Evolutionary conservation across 2,113 vertebrate species (phyloP).

Genomic region (Anoplopoma fimbria): DNA sequence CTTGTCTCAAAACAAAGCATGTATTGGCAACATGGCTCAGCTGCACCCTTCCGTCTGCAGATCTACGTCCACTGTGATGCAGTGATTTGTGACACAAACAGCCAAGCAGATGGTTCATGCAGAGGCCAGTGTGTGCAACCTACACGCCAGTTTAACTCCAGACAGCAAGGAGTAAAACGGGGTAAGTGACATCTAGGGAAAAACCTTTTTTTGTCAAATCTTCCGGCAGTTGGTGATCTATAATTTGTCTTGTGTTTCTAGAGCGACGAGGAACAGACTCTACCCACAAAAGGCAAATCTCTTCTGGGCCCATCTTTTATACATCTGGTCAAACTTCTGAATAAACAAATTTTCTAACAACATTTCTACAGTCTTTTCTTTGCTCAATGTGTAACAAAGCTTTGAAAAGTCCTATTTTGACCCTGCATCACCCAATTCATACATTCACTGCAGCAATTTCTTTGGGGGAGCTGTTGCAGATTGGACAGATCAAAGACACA

Average conservation of each 20-base stretch:
- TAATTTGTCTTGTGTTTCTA: conserved; percentile 20
- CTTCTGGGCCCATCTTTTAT: conserved; percentile 65
- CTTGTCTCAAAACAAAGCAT: accelerated
- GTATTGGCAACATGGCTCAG: accelerated
- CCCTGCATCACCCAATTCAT: not conserved
- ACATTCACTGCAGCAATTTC: not conserved
- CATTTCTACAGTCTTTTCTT: not conserved
- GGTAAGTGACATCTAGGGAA: conserved; percentile 1
- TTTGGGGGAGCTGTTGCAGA: not conserved
- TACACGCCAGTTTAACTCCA: not conserved
- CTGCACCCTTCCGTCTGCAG: conserved; percentile 47
- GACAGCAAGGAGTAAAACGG: conserved; percentile 22
- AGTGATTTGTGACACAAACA: conserved; percentile 76
- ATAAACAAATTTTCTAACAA: conserved; percentile 57
- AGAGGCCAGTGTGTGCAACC: conserved; percentile 65
- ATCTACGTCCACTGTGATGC: conserved; percentile 82
- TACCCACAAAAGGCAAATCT: conserved; percentile 28
- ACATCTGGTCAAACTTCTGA: not conserved
- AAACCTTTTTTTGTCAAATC: not conserved
- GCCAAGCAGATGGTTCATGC: conserved; percentile 61
- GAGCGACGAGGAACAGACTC: conserved; percentile 49
- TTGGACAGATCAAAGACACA: not conserved
- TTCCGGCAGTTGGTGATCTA: not conserved
- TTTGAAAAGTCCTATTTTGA: not conserved
- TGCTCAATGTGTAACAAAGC: no score